A percentile compares a stretch with the other conserved stretches of the same genome.
Evolutionary conservation across 1,140 invertebrate genomes (phyloP).

Genomic region (Papilio xuthus): DNA sequence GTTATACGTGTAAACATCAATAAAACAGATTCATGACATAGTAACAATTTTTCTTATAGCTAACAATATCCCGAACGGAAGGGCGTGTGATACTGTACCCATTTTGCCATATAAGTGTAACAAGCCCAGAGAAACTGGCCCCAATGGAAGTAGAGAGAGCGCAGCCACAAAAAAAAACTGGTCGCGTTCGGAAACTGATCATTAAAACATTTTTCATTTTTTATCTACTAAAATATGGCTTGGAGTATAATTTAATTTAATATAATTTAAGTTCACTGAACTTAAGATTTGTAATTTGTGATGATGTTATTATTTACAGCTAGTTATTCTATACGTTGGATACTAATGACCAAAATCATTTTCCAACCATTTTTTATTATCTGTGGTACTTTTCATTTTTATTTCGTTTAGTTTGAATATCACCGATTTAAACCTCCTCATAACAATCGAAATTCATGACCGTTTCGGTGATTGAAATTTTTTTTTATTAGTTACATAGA

Average conservation of each 20-base stretch:
- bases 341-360: too few species aligned
- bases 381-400: too few species aligned
- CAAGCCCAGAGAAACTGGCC: conserved; percentile 51
- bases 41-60: not conserved
- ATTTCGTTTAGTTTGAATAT: too few species aligned
- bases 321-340: too few species aligned
- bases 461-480: too few species aligned
- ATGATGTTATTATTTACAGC: not conserved
- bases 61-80: conserved; percentile 36
- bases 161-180: conserved; percentile 61
- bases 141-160: conserved; percentile 58
- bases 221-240: conserved; percentile 58
- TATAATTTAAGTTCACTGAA: conserved; percentile 56
- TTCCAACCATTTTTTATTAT: too few species aligned
- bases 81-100: conserved; percentile 41
- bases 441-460: too few species aligned
- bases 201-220: conserved; percentile 75
- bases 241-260: conserved; percentile 48
- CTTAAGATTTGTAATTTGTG: not conserved
- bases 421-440: too few species aligned
- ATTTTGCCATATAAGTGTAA: conserved; percentile 48
- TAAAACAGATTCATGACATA: not conserved
- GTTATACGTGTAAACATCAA: not conserved
- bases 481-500: too few species aligned
- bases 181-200: conserved; percentile 68